Conservation (phyloP, 2,797 vertebrate species). For the Acridotheres tristis region DNA sequence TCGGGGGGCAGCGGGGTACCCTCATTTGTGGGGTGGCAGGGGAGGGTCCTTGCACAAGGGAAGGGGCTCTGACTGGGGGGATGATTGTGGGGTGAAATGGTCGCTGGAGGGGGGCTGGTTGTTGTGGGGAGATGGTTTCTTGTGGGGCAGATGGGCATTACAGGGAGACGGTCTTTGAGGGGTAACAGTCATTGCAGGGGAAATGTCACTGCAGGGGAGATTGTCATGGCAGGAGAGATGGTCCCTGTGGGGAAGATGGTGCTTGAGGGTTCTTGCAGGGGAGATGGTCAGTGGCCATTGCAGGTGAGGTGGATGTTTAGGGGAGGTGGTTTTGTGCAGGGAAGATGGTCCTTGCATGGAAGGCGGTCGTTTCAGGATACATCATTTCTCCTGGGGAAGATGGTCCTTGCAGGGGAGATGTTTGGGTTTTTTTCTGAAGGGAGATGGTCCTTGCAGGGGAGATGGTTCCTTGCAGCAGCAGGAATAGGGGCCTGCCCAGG, state of each 20-base stretch:
- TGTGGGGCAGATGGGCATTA: rapidly evolving
- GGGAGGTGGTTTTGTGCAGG: no score
- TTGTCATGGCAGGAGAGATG: no score
- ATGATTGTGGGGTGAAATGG: rapidly evolving
- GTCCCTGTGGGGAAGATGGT: neutral
- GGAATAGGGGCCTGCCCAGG: neutral
- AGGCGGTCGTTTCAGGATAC: neutral
- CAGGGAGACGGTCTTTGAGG: neutral
- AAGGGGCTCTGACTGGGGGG: neutral
- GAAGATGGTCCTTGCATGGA: neutral
- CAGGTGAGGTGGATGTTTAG: neutral
- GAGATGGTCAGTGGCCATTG: neutral
- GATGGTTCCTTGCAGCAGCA: neutral
- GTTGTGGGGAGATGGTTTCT: neutral
- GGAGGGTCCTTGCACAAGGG: neutral
- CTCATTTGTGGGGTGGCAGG: neutral
- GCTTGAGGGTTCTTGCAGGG: neutral
- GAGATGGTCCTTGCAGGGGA: neutral
- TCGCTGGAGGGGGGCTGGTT: rapidly evolving
- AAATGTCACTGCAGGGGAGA: neutral
- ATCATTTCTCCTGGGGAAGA: neutral
- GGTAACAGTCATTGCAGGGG: neutral
- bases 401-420: neutral
- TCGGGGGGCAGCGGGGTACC: rapidly evolving
- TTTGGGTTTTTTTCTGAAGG: neutral